Base-by-base conservation (phyloP, 1,140 invertebrate species). In the Drosophila quadrilineata region DNA sequence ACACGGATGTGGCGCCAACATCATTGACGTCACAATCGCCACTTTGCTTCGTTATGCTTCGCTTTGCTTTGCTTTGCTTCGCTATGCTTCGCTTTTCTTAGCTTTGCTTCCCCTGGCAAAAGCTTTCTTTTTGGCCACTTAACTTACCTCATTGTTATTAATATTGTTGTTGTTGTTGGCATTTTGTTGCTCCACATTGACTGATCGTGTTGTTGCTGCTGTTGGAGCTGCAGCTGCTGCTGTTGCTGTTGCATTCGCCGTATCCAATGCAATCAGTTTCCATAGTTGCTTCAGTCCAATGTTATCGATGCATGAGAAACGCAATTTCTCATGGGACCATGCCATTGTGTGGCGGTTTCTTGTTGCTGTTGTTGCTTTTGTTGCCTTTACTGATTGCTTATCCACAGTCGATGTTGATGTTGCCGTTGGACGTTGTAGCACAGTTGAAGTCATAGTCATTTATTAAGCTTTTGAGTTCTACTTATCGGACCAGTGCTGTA, bases 371-470 rank as follows among this genome's bases (percentile, higher is more conserved):
- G 50, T 53, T 40, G 43, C 40, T 48, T 49, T 43, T 57, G 62
- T 29, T 72, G 57, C 19, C 43, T 43, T 65, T 40, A 60, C 33
- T 57, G 63, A 9, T 65, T 64, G 36, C 74, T 58, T 49, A 29
- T 69, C 71, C 41, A 52, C 56, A 56, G 40, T 53, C 28, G 62
- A 35, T 54, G 65, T 41, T 36, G 35, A 36, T 24, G 24, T 48
- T 36, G 48, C 35, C 24, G 62, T 26, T 50, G 85, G 79, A 50
- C 80, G 77, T 62, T 88, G 87, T 49, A 89, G 67, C 57, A 89
- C 62, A 43, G 87, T 89, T 70, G 87, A 88, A 88, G 84, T 87
- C 87, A 89, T 89, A 84, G 77, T 84, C 77, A 84, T 85, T 84
- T 72, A n/a, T n/a, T n/a, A n/a, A 63, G 64, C 52, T 35, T 38